phyloP scores from a whole-genome alignment of 1,140 invertebrate species.

The Delia radicum region DNA sequence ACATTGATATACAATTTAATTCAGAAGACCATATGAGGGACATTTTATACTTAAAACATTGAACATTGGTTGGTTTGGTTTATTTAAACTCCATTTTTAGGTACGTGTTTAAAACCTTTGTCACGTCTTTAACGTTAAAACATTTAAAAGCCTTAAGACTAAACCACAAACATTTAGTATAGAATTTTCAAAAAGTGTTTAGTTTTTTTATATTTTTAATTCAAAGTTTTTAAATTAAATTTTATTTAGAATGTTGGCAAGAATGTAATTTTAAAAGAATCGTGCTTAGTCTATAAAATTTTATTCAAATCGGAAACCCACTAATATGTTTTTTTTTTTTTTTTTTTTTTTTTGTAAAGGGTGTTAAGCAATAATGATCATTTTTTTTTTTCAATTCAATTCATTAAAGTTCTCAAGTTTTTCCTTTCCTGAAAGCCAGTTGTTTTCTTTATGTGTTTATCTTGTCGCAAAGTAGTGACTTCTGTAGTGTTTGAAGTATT shows the following conservation, averaged over 20 bases:
- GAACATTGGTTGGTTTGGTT: neutral
- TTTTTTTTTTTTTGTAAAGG: neutral
- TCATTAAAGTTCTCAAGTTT: neutral
- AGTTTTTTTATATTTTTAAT: neutral
- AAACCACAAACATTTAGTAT: too few relatives aligned
- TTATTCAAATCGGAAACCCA: neutral
- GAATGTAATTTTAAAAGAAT: neutral
- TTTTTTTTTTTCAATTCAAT: too few relatives aligned
- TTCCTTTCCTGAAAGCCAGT: too few relatives aligned
- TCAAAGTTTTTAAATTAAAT: too few relatives aligned
- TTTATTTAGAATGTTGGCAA: too few relatives aligned
- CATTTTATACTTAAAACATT: neutral
- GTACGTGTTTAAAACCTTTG: conserved; percentile 1
- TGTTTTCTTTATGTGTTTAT: neutral
- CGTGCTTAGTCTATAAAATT: neutral
- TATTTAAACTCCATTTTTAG: neutral
- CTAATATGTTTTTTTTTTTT: neutral
- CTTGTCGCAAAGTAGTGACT: neutral
- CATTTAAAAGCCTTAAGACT: too few relatives aligned
- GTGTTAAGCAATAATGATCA: neutral
- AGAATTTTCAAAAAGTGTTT: too few relatives aligned
- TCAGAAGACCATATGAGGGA: neutral
- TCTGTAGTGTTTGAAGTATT: neutral
- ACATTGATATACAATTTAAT: neutral
- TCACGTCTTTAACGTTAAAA: neutral